Percentiles rank a stretch among this genome's conserved stretches.
Conservation (phyloP, 2,888 invertebrate genomes). For the Craniophora ligustri region DNA sequence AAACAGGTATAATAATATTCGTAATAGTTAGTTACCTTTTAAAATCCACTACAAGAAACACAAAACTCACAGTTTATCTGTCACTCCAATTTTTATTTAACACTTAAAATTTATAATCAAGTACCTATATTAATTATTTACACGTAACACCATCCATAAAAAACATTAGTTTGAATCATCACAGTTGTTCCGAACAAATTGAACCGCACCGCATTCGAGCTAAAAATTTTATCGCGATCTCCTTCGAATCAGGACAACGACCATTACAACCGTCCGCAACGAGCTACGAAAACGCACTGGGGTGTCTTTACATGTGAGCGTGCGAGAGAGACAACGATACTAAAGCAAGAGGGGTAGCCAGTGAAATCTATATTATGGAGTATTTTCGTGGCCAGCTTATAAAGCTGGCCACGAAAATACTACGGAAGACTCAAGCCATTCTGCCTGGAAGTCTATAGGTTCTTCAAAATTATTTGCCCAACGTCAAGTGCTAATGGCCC, state of each 20-base stretch:
- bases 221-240: conserved; percentile 57
- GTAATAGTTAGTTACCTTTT: conserved; percentile 55
- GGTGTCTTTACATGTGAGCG: conserved; percentile 60
- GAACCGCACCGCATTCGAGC: conserved; percentile 28
- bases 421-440: conserved; percentile 61
- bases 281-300: conserved; percentile 74
- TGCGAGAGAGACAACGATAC: conserved; percentile 66
- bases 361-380: conserved; percentile 79
- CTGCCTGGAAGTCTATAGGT: conserved; percentile 57
- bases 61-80: conserved; percentile 44
- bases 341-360: conserved; percentile 60
- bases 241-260: conserved; percentile 34
- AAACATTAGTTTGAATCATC: conserved; percentile 30
- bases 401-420: conserved; percentile 66
- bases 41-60: conserved; percentile 43
- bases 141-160: conserved; percentile 35
- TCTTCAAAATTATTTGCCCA: conserved; percentile 50
- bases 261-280: conserved; percentile 58
- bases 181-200: conserved; percentile 40
- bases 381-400: conserved; percentile 68
- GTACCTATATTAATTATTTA: conserved; percentile 18
- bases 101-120: conserved; percentile 32
- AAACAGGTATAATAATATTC: no score
- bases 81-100: conserved; percentile 40
- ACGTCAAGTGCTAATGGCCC: conserved; percentile 48